phyloP scores from a whole-genome alignment of 2,888 invertebrate species.

The Ochlodes sylvanus region DNA sequence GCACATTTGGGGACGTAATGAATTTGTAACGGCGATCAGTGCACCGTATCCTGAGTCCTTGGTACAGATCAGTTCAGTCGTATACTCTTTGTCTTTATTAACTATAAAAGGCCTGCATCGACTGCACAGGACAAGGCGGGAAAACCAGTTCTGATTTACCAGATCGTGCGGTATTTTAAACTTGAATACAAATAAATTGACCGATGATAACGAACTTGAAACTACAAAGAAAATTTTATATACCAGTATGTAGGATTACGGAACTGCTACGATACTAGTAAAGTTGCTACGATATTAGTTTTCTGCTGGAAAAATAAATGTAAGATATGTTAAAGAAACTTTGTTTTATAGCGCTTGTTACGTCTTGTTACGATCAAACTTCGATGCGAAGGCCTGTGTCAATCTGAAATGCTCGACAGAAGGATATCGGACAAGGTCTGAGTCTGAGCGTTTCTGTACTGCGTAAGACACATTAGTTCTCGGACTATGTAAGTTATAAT shows the following conservation, averaged over 20 bases:
- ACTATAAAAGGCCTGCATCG: slow-evolving; percentile 53
- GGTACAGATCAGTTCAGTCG: slow-evolving; percentile 39
- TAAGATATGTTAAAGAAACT: too few species aligned
- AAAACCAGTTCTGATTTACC: slow-evolving; percentile 81
- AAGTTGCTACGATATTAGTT: background rate
- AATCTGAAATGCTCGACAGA: too few species aligned
- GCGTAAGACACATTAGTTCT: too few species aligned
- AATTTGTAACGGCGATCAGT: slow-evolving; percentile 21
- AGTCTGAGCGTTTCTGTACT: too few species aligned
- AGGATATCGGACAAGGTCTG: too few species aligned
- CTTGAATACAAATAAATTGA: slow-evolving; percentile 76
- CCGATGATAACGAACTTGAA: slow-evolving; percentile 74
- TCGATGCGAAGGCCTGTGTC: too few species aligned
- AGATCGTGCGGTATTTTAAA: slow-evolving; percentile 80
- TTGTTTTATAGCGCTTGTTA: too few species aligned
- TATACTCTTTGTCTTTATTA: slow-evolving; percentile 60
- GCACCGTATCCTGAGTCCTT: slow-evolving; percentile 27
- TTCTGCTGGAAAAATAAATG: background rate
- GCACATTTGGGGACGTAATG: slow-evolving; percentile 13
- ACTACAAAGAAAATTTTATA: slow-evolving; percentile 58
- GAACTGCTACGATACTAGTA: background rate
- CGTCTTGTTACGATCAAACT: too few species aligned
- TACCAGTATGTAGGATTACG: background rate
- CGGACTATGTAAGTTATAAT: too few species aligned
- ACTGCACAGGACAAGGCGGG: slow-evolving; percentile 61